These are phyloP conservation scores for Monopis laevigella DNA, from an alignment of 2,888 invertebrate genomes.

Conservation along the genomic window DNA sequence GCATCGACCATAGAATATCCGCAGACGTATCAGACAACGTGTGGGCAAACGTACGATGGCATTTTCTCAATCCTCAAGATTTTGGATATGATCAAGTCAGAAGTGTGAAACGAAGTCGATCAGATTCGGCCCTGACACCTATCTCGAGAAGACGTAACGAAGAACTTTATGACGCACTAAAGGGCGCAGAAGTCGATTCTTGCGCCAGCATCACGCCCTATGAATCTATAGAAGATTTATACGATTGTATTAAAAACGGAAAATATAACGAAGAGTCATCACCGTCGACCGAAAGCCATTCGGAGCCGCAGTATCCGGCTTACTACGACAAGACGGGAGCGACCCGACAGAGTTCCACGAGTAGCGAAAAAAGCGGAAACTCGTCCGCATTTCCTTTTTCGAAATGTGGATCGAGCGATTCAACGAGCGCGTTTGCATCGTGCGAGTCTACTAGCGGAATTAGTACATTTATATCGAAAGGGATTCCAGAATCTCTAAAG, in stretches of 20 bases:
- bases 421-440: constrained; percentile 52
- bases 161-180: constrained; percentile 52
- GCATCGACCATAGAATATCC: constrained; percentile 56
- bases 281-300: constrained; percentile 50
- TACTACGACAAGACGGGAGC: constrained; percentile 51
- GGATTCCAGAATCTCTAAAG: constrained; percentile 43
- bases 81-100: constrained; percentile 56
- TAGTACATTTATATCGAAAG: constrained; percentile 46
- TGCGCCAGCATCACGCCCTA: constrained; percentile 59
- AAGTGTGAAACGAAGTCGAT: constrained; percentile 52
- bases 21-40: constrained; percentile 55
- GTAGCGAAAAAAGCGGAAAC: constrained; percentile 56
- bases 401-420: constrained; percentile 60
- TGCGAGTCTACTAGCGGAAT: constrained; percentile 59
- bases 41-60: constrained; percentile 59
- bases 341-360: constrained; percentile 51
- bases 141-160: constrained; percentile 42
- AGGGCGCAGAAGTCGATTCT: constrained; percentile 45
- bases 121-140: constrained; percentile 56
- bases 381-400: constrained; percentile 61
- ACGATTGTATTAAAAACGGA: constrained; percentile 59
- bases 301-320: constrained; percentile 52
- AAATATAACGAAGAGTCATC: constrained; percentile 54
- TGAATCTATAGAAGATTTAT: constrained; percentile 60
- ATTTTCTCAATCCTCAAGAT: constrained; percentile 55